A percentile compares a stretch with the other conserved stretches of the same genome.
Conservation (phyloP, 1,140 invertebrate species). For the Dendrolimus kikuchii region DNA sequence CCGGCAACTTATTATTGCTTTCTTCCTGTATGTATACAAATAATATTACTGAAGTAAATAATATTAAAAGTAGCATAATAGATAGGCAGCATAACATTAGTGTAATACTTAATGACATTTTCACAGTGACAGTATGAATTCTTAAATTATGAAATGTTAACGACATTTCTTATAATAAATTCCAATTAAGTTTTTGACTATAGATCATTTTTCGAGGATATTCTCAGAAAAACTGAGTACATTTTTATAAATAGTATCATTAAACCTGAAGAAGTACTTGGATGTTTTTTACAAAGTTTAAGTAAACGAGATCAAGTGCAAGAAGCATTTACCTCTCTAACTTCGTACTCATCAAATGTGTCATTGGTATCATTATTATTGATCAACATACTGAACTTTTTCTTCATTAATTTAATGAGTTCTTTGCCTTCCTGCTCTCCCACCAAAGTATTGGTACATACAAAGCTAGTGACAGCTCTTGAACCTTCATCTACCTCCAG, state of each 20-base stretch:
- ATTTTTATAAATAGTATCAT: not conserved
- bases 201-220: no score
- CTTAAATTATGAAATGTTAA: no score
- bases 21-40: slow-evolving; percentile 17
- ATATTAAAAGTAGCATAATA: no score
- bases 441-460: slow-evolving; percentile 88
- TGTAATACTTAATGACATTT: no score
- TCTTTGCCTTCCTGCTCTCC: slow-evolving; percentile 79
- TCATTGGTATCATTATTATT: slow-evolving; percentile 63
- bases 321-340: no score
- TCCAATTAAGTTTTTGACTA: no score
- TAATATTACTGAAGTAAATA: not conserved
- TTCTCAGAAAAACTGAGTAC: no score
- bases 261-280: not conserved
- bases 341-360: slow-evolving; percentile 29
- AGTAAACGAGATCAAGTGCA: no score
- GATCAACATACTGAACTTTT: slow-evolving; percentile 72
- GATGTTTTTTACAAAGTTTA: not conserved
- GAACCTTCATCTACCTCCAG: slow-evolving; percentile 82
- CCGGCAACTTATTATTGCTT: slow-evolving; percentile 24
- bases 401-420: slow-evolving; percentile 81
- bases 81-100: no score
- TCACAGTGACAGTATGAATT: no score
- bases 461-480: slow-evolving; percentile 83
- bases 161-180: no score